Evolutionary conservation across 2,113 vertebrate genomes (phyloP).

Genomic region (Neolamprologus devosi): DNA sequence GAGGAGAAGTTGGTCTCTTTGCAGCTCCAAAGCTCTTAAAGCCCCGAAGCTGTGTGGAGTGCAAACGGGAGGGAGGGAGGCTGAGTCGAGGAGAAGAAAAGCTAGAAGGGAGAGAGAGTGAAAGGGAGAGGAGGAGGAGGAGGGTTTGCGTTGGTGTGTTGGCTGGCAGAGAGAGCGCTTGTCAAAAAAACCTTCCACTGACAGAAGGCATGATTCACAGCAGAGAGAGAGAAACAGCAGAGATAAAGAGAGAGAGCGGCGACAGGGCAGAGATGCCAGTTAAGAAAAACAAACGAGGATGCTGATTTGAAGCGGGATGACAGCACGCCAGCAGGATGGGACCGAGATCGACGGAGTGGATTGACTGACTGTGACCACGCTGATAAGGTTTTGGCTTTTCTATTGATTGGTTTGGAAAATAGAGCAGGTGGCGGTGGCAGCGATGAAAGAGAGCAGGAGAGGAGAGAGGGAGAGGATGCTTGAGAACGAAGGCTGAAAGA

Average conservation of each 20-base stretch:
- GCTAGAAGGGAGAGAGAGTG: conserved; percentile 5
- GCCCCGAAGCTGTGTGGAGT: conserved; percentile 38
- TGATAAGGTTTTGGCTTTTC: conserved; percentile 52
- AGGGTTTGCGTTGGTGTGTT: conserved; percentile 66
- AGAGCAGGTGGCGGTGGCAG: conserved; percentile 50
- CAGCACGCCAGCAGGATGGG: conserved; percentile 24
- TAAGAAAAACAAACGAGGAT: conserved; percentile 47
- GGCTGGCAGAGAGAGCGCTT: conserved; percentile 64
- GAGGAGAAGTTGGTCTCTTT: conserved; percentile 52
- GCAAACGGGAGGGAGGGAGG: conserved; percentile 26
- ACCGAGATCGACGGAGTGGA: conserved; percentile 18
- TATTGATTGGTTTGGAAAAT: conserved; percentile 31
- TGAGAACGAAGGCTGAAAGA: conserved; percentile 1
- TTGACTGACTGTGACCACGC: conserved; percentile 26
- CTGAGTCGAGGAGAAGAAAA: conserved; percentile 28
- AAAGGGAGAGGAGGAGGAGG: conserved; percentile 31
- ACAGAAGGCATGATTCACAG: conserved; percentile 69
- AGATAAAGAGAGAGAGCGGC: conserved; percentile 14
- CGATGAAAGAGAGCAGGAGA: conserved; percentile 12
- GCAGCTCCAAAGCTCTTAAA: conserved; percentile 47
- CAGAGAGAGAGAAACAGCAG: conserved; percentile 28
- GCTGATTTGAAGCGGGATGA: conserved; percentile 38
- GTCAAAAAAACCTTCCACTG: conserved; percentile 64
- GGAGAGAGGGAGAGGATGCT: conserved; percentile 17
- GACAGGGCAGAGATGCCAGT: conserved; percentile 37